These are phyloP conservation scores for Zeus faber DNA, from an alignment of 2,113 vertebrate genomes.

Conservation along the genomic window DNA sequence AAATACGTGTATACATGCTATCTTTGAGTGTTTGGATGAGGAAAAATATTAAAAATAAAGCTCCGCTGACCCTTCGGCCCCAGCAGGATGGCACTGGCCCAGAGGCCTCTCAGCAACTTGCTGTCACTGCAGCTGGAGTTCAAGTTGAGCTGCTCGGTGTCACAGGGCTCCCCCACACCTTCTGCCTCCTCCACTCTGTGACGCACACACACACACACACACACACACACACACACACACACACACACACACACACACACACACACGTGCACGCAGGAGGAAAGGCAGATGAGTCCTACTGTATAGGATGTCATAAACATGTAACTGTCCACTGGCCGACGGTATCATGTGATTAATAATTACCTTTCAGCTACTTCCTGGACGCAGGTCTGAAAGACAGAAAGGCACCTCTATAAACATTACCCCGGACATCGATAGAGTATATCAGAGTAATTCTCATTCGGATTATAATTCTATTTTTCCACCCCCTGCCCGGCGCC, in stretches of 20 bases:
- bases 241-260: no score
- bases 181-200: conserved; percentile 86
- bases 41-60: no score
- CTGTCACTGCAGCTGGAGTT: conserved; percentile 81
- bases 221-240: background rate
- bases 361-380: conserved; percentile 75
- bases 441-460: background rate
- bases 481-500: background rate
- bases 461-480: background rate
- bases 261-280: no score
- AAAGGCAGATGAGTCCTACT: no score
- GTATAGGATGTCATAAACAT: no score
- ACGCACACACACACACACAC: conserved; percentile 18
- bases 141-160: conserved; percentile 86
- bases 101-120: conserved; percentile 83
- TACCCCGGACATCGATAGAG: conserved; percentile 12
- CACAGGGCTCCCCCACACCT: conserved; percentile 87
- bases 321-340: no score
- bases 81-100: conserved; percentile 83
- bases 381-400: conserved; percentile 59
- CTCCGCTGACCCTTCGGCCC: conserved; percentile 81
- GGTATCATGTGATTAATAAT: background rate
- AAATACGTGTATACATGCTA: no score
- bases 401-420: no score
- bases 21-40: no score